Conservation (phyloP, 1,140 invertebrate species). For the Diabrotica virgifera region DNA sequence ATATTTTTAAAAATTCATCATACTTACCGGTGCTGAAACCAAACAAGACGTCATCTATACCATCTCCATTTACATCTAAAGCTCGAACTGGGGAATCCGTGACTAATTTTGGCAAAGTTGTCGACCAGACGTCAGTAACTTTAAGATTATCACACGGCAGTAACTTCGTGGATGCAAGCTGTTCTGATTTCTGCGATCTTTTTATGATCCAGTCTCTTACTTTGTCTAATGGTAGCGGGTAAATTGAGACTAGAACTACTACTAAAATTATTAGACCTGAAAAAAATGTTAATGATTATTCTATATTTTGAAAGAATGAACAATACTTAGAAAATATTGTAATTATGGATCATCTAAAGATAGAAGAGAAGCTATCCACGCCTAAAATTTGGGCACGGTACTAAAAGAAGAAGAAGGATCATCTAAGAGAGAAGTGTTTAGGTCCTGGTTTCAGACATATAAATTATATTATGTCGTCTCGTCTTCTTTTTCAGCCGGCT, state of each 20-base stretch:
- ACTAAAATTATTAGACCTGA: slow-evolving; percentile 60
- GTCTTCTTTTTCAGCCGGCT: no score
- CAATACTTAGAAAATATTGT: not conserved
- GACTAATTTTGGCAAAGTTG: slow-evolving; percentile 68
- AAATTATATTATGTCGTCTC: no score
- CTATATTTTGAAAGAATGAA: not conserved
- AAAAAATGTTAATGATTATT: slow-evolving; percentile 11
- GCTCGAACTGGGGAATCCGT: slow-evolving; percentile 73
- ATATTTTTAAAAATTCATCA: no score
- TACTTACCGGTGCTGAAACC: slow-evolving; percentile 74
- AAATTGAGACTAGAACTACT: slow-evolving; percentile 64
- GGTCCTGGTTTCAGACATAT: no score
- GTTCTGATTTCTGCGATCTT: slow-evolving; percentile 32
- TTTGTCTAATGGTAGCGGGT: slow-evolving; percentile 59
- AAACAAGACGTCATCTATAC: slow-evolving; percentile 70
- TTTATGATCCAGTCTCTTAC: slow-evolving; percentile 57
- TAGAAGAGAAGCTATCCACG: no score
- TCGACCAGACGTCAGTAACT: slow-evolving; percentile 68
- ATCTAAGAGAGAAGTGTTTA: no score
- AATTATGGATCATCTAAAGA: no score
- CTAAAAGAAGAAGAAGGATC: no score
- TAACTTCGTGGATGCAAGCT: slow-evolving; percentile 43
- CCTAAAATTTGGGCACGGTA: no score
- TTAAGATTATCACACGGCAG: slow-evolving; percentile 68
- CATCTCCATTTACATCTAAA: slow-evolving; percentile 73